Base-by-base conservation (phyloP, 2,797 vertebrate genomes). In the Phrynocephalus vlangalii region DNA sequence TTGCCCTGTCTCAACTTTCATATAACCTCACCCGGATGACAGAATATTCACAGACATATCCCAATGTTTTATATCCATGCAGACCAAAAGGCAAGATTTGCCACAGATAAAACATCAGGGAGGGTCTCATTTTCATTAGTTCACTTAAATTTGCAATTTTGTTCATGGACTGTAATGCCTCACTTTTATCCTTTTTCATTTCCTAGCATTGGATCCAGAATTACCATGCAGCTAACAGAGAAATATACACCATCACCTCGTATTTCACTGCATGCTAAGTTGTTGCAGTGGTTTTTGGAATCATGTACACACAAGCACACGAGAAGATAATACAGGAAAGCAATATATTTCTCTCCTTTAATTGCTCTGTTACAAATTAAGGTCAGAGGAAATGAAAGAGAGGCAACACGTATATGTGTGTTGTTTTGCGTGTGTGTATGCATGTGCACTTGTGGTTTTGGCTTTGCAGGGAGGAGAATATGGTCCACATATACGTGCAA, bases 401-500 rank as follows among this genome's bases (percentile, higher is more conserved):
- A 22, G 4, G 52, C 2, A 63, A 80, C 38, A 52, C 3, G 38
- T 26, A 38, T 26, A 44, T 33, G 18, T 24, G 33, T 68, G 16
- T 30, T 16, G 10, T 76, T 76, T 38, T 24, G 6, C 50, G 30
- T 50, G 56, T 50, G 18, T 44, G 24, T 6, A 15, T 76, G 22
- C 33, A 44, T n/a, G 30, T 16, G 70, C n/a, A 6, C n/a, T 48
- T 60, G 22, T 28, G 15, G 22, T 7, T 71, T 9, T 70, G 44
- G 63, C 38, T 77, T 76, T 70, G 33, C n/a, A 4, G 24, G 82
- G 26, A 60, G 44, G 66, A 71, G 66, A 44, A 77, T 68, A 68
- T 73, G 82, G 67, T 26, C 60, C 44, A 38, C 76, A 81, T 67
- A 48, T 86, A 72, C 81, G 44, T n/a, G 66, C 48, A 75, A 77